These are phyloP conservation scores for Cynodonichthys magdalenae DNA, from an alignment of 2,797 vertebrate genomes.

Conservation along the genomic window DNA sequence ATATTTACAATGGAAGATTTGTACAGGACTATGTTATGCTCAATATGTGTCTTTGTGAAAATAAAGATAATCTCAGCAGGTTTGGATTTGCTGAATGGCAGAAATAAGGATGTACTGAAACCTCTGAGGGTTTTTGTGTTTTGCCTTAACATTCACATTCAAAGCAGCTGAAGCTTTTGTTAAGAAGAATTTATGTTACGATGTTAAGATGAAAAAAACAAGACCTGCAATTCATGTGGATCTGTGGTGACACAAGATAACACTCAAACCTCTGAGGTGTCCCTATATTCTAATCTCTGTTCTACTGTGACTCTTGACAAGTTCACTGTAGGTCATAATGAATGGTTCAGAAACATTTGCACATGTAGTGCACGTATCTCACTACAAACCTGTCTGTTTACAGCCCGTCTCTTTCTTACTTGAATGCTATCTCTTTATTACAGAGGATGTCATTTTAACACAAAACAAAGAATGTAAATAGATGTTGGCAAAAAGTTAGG, in stretches of 20 bases:
- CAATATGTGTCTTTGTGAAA: neutral
- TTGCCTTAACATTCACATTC: neutral
- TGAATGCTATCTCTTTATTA: conserved; percentile 26
- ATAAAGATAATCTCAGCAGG: neutral
- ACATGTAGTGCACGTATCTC: neutral
- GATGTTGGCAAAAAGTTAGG: neutral
- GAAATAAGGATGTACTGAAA: conserved; percentile 44
- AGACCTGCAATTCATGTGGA: conserved; percentile 16
- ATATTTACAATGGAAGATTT: neutral
- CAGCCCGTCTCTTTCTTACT: conserved; percentile 9
- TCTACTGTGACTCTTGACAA: conserved; percentile 8
- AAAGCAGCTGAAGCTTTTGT: conserved; percentile 22
- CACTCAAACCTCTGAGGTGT: neutral
- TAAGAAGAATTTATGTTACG: conserved; percentile 31
- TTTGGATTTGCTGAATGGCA: conserved; percentile 22
- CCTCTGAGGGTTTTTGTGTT: neutral
- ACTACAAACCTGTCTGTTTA: conserved; percentile 19
- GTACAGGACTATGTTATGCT: neutral
- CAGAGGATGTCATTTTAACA: conserved; percentile 25
- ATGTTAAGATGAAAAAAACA: conserved; percentile 12
- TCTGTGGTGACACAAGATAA: conserved; percentile 14
- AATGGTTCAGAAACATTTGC: conserved; percentile 2
- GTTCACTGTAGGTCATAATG: neutral
- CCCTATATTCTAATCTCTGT: conserved; percentile 28
- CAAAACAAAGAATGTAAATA: conserved; percentile 14